A percentile compares a stretch with the other conserved stretches of the same genome.
Evolutionary conservation across 2,113 vertebrate genomes (phyloP).

Genomic region (Hyaena hyaena): DNA sequence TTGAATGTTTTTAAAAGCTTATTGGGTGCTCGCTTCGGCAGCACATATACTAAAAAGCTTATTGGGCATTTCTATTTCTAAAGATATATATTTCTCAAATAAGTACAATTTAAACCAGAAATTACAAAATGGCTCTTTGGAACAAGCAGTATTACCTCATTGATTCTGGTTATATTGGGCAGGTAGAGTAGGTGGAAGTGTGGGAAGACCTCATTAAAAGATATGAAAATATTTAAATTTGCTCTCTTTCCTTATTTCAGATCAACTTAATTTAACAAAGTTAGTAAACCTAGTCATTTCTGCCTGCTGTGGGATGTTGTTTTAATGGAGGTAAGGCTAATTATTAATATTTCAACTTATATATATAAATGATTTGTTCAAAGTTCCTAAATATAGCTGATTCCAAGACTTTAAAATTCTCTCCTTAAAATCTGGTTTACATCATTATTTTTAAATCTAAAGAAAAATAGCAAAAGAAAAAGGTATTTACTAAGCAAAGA

Average conservation of each 20-base stretch:
- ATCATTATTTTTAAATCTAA: constrained; percentile 23
- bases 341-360: neutral
- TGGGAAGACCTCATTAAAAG: neutral
- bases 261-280: constrained; percentile 9
- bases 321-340: neutral
- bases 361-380: constrained; percentile 2
- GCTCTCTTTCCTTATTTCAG: neutral
- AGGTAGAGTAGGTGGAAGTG: neutral
- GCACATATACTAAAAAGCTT: neutral
- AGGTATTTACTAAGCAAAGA: constrained; percentile 47
- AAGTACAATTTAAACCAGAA: neutral
- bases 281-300: neutral
- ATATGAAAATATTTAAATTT: constrained; percentile 16
- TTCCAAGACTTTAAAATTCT: constrained; percentile 27
- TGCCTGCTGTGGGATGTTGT: neutral
- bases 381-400: neutral
- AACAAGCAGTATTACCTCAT: neutral
- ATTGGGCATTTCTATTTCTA: neutral
- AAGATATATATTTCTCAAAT: constrained; percentile 13
- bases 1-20: neutral
- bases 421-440: constrained; percentile 39
- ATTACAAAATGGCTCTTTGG: neutral
- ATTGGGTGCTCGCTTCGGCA: neutral
- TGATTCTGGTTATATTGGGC: neutral
- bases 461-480: neutral